A percentile compares a stretch with the other conserved stretches of the same genome.
phyloP scores from a whole-genome alignment of 2,797 vertebrate genomes.

The Sylvilagus floridanus region DNA sequence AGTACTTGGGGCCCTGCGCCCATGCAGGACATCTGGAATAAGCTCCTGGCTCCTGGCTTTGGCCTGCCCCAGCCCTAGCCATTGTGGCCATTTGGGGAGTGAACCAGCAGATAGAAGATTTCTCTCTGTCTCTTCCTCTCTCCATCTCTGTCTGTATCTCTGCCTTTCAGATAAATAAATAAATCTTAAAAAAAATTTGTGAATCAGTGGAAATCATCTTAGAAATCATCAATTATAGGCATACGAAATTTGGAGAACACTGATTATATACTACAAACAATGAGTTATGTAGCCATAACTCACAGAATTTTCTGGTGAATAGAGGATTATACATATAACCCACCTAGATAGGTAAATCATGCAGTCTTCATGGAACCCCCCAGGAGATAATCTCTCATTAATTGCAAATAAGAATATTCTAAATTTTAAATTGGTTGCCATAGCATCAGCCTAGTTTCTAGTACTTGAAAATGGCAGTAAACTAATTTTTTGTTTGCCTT shows the following conservation, averaged over 20 bases:
- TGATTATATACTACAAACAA: neutral
- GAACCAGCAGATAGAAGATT: too few relatives aligned
- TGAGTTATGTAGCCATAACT: neutral
- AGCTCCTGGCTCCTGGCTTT: too few relatives aligned
- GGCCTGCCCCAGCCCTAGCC: too few relatives aligned
- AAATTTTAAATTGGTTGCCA: neutral
- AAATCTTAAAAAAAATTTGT: conserved; percentile 17
- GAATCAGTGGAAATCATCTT: conserved; percentile 22
- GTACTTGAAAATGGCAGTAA: neutral
- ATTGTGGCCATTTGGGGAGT: too few relatives aligned
- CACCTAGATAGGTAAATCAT: neutral
- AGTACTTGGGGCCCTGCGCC: too few relatives aligned
- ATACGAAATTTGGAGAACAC: neutral
- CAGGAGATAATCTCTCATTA: neutral
- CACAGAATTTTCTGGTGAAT: neutral
- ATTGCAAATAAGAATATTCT: conserved; percentile 1
- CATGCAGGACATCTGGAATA: too few relatives aligned
- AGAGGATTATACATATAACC: neutral
- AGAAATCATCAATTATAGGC: neutral
- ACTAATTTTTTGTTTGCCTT: conserved; percentile 50
- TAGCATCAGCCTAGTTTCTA: neutral
- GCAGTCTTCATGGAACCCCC: neutral
- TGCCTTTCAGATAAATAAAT: neutral
- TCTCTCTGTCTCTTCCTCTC: too few relatives aligned
- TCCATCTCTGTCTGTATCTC: too few relatives aligned